Percentiles rank a stretch among this genome's conserved stretches.
phyloP scores from a whole-genome alignment of 2,113 vertebrate genomes.

The Sprattus sprattus region DNA sequence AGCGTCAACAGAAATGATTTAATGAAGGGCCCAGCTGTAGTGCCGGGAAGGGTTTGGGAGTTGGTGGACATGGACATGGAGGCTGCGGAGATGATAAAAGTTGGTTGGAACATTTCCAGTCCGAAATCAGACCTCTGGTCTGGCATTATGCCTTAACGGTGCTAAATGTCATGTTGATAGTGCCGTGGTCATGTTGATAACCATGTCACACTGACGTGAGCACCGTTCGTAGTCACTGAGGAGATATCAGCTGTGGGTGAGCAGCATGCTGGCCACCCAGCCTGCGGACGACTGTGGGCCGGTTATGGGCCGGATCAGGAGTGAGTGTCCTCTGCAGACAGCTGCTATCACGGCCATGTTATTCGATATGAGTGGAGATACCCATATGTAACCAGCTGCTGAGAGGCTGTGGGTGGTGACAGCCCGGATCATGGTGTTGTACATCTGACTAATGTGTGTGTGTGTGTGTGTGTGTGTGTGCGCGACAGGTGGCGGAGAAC shows the following conservation, averaged over 20 bases:
- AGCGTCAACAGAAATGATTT: background rate
- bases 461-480: constrained; percentile 22
- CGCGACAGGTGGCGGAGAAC: constrained; percentile 84
- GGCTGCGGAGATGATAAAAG: background rate
- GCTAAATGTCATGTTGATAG: background rate
- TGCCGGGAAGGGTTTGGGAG: background rate
- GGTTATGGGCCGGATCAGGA: background rate
- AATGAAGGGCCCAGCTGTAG: background rate
- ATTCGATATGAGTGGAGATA: background rate
- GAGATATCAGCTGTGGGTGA: background rate
- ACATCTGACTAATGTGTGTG: background rate
- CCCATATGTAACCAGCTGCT: constrained; percentile 6
- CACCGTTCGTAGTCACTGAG: background rate
- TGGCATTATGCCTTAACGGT: background rate
- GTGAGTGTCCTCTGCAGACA: background rate
- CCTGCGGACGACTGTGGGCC: background rate
- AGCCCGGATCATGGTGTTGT: background rate
- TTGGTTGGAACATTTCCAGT: background rate
- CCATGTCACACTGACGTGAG: background rate
- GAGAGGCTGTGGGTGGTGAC: background rate
- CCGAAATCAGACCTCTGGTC: background rate
- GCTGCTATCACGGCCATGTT: background rate
- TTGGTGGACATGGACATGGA: too few relatives aligned
- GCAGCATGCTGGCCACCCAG: background rate
- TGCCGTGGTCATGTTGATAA: background rate